Conservation (phyloP, 2,113 vertebrate species). For the Sphyrna mokarran region DNA sequence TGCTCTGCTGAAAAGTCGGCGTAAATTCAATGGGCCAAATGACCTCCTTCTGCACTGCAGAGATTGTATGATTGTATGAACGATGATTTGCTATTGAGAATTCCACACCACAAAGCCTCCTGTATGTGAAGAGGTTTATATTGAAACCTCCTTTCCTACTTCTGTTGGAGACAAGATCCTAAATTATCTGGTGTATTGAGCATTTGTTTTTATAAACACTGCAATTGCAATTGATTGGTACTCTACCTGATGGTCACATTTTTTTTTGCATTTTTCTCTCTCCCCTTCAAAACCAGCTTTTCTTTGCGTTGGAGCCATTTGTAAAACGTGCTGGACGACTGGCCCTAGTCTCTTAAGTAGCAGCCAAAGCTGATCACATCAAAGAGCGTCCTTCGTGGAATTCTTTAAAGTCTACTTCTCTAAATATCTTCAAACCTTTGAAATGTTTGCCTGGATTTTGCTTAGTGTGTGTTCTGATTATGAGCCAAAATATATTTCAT, state of each 20-base stretch:
- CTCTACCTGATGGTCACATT: not conserved
- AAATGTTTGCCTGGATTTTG: not conserved
- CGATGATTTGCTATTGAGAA: not conserved
- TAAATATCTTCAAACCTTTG: not conserved
- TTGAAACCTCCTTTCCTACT: not conserved
- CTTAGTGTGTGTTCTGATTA: not conserved
- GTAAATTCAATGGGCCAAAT: too few species aligned
- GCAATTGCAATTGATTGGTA: not conserved
- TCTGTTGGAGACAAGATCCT: not conserved
- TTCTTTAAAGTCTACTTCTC: not conserved
- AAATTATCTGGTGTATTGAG: not conserved
- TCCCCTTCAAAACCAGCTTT: not conserved
- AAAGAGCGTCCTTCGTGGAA: not conserved
- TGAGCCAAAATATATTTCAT: not conserved
- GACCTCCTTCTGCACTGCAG: too few species aligned
- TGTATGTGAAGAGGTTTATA: not conserved
- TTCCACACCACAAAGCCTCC: not conserved
- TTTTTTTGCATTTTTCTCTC: not conserved
- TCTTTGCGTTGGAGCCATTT: not conserved
- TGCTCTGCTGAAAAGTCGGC: too few species aligned
- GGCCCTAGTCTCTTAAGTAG: not conserved
- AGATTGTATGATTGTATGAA: not conserved
- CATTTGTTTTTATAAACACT: not conserved
- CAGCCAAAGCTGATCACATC: not conserved
- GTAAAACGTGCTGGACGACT: not conserved